Conservation (phyloP, 2,888 invertebrate species). For the Dryobota labecula region DNA sequence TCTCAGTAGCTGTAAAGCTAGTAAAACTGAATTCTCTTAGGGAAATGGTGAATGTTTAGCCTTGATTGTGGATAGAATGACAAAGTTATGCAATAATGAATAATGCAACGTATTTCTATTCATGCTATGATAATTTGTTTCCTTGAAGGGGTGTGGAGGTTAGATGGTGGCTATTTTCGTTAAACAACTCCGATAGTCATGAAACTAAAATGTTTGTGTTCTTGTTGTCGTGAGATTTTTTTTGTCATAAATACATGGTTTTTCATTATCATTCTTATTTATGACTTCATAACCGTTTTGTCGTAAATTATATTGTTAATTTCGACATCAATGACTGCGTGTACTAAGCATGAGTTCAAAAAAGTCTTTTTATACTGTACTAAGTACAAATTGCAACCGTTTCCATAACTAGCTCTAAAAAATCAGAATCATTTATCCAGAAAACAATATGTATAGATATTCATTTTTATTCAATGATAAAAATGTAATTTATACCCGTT, state of each 20-base stretch:
- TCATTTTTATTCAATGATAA: constrained; percentile 74
- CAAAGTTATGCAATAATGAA: constrained; percentile 41
- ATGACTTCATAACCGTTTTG: background rate
- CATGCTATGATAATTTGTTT: constrained; percentile 55
- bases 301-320: background rate
- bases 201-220: constrained; percentile 2
- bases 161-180: constrained; percentile 19
- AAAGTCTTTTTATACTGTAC: background rate
- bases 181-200: constrained; percentile 16
- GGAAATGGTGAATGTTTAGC: constrained; percentile 7
- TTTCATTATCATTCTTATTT: background rate
- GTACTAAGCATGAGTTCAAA: background rate
- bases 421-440: constrained; percentile 50
- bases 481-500: constrained; percentile 78
- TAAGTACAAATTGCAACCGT: background rate
- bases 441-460: constrained; percentile 68
- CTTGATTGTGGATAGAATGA: constrained; percentile 10
- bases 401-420: background rate
- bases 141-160: constrained; percentile 28
- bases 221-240: background rate
- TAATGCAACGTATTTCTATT: constrained; percentile 52
- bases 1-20: background rate
- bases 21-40: background rate
- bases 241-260: background rate
- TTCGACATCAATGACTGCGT: background rate